These are phyloP conservation scores for Tamias sibiricus DNA, from an alignment of 2,113 vertebrate species.

Conservation along the genomic window DNA sequence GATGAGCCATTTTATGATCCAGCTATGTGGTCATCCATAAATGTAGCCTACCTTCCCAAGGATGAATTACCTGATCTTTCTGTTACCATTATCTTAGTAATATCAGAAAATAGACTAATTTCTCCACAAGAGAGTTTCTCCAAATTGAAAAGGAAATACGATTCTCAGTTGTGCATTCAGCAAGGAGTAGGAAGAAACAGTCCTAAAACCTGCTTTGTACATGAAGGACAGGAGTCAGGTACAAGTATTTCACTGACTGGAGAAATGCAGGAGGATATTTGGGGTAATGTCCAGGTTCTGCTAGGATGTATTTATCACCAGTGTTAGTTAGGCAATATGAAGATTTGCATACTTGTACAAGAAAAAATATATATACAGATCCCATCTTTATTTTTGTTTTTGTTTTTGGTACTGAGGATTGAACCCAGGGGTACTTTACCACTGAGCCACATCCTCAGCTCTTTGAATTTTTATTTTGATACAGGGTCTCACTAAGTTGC, in stretches of 20 bases:
- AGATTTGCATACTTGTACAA: neutral
- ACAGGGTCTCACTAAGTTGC: no score
- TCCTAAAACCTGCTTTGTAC: neutral
- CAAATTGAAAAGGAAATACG: neutral
- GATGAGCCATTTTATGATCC: neutral
- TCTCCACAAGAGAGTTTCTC: neutral
- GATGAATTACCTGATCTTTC: neutral
- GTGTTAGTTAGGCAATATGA: neutral
- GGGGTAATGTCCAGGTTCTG: neutral
- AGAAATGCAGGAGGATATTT: neutral
- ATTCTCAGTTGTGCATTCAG: neutral
- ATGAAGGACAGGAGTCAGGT: neutral
- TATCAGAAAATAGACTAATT: neutral
- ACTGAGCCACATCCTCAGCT: no score
- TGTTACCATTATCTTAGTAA: neutral
- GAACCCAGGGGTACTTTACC: no score
- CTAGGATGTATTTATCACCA: neutral
- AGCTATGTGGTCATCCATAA: neutral
- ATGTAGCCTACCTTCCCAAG: neutral
- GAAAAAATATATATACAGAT: neutral
- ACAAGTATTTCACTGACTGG: neutral
- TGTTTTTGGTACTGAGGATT: no score
- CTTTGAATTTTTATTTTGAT: no score
- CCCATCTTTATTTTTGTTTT: no score
- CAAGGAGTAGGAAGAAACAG: neutral